Evolutionary conservation across 2,888 invertebrate genomes (phyloP), one percentile per base, ranked within the genome.

Genomic region (Acronicta aceris): DNA sequence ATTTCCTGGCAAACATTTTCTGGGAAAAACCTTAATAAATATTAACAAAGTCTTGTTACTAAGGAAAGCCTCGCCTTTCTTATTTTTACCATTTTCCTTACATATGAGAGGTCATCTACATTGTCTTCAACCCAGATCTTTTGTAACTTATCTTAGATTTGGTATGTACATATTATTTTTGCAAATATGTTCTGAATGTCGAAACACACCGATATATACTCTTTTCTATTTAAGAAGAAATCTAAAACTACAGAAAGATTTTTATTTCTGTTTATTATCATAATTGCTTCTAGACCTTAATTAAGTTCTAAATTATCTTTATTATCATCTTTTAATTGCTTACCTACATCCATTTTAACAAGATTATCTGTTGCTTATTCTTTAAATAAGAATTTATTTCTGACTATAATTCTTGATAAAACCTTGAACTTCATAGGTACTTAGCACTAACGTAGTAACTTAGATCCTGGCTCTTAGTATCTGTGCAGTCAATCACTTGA

Each of bases 401-500:
- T 30, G 30, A 3, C 9, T 30, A 30, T 30, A 30, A 30, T 30
- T 8, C 30, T 4, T 30, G 36, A 51, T 45, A 27, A 50, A 50
- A 25, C 60, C 49, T 58, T 64, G 62, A 65, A 78, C 57, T 61
- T 74, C 54, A 51, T 54, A 48, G 10, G 15, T 62, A 42, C 69
- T 55, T 52, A 68, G 46, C 46, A 50, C 59, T 61, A 42, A 59
- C 47, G 57, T 49, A 55, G 48, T 55, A 36, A 46, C 68, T 25
- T 72, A 72, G 73, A 68, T 72, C 66, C 61, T 58, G 57, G 62
- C 40, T 65, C 62, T 69, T 62, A 72, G 69, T 76, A 77, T 79
- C 79, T 47, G 48, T 21, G 67, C 78, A 76, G 79, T 77, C 77
- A 79, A 77, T 77, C 77, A 76, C 74, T 66, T 61, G 77, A 77